Percentiles rank a stretch among this genome's conserved stretches.
phyloP scores from a whole-genome alignment of 2,113 vertebrate species.

The Proterorhinus semilunaris region DNA sequence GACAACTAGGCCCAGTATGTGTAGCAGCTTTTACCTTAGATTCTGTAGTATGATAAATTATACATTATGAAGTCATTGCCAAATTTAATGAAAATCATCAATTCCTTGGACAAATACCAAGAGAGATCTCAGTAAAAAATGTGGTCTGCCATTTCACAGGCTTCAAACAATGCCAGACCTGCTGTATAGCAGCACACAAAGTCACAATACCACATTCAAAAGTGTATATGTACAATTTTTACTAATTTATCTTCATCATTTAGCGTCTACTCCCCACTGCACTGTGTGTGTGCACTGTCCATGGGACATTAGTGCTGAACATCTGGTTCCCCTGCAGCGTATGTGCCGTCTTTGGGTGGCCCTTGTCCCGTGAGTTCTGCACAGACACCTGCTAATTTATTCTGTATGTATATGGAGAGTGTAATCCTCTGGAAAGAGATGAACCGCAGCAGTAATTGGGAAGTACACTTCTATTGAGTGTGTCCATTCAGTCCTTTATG shows the following conservation, averaged over 20 bases:
- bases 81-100: neutral
- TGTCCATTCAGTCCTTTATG: conserved; percentile 54
- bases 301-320: conserved; percentile 51
- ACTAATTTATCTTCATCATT: neutral
- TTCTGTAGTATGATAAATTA: neutral
- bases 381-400: conserved; percentile 79
- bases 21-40: neutral
- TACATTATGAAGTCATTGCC: neutral
- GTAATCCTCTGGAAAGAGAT: conserved; percentile 39
- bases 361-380: conserved; percentile 56
- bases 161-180: neutral
- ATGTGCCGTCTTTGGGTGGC: conserved; percentile 60
- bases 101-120: neutral
- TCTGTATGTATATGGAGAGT: conserved; percentile 48
- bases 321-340: conserved; percentile 42
- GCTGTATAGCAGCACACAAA: neutral
- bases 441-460: conserved; percentile 68
- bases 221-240: neutral
- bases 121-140: neutral
- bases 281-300: conserved; percentile 26
- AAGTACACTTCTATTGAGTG: conserved; percentile 64
- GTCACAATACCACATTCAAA: neutral
- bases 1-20: neutral
- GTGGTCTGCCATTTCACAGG: neutral
- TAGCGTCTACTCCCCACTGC: conserved; percentile 14